phyloP scores from a whole-genome alignment of 2,888 invertebrate genomes.

The Polia nebulosa region DNA sequence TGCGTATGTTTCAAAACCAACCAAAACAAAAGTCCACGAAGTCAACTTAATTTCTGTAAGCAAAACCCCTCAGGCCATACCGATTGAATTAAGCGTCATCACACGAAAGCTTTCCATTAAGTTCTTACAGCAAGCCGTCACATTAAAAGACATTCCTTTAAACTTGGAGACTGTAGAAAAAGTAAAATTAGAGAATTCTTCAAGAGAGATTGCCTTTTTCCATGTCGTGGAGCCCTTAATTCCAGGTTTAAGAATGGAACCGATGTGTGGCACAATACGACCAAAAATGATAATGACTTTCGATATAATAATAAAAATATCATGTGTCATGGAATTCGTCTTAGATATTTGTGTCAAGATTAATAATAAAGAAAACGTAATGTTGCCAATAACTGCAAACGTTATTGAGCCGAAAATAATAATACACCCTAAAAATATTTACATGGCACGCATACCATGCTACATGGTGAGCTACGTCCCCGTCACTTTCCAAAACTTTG shows the following conservation, averaged over 20 bases:
- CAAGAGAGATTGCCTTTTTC: constrained; percentile 89
- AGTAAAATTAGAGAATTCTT: constrained; percentile 89
- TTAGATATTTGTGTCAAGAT: constrained; percentile 84
- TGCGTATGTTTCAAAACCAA: constrained; percentile 77
- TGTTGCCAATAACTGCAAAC: constrained; percentile 85
- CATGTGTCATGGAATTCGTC: constrained; percentile 83
- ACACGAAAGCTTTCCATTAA: constrained; percentile 85
- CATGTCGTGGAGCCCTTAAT: constrained; percentile 87
- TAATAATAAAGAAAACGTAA: constrained; percentile 85
- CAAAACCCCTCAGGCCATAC: constrained; percentile 67
- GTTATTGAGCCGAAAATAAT: constrained; percentile 88
- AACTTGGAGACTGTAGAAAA: constrained; percentile 83
- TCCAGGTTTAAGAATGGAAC: constrained; percentile 87
- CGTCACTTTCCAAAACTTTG: constrained; percentile 82
- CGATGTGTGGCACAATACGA: constrained; percentile 87
- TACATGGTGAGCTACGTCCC: constrained; percentile 83
- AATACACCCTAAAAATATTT: constrained; percentile 88
- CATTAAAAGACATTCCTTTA: constrained; percentile 85
- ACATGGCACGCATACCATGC: constrained; percentile 87
- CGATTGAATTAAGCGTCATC: constrained; percentile 80
- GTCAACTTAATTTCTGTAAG: constrained; percentile 77
- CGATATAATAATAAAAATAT: constrained; percentile 83
- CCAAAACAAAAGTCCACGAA: constrained; percentile 84
- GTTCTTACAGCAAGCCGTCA: constrained; percentile 79
- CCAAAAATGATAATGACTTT: constrained; percentile 88